Evolutionary conservation across 2,888 invertebrate species (phyloP).

Genomic region (Apodemia duryi): DNA sequence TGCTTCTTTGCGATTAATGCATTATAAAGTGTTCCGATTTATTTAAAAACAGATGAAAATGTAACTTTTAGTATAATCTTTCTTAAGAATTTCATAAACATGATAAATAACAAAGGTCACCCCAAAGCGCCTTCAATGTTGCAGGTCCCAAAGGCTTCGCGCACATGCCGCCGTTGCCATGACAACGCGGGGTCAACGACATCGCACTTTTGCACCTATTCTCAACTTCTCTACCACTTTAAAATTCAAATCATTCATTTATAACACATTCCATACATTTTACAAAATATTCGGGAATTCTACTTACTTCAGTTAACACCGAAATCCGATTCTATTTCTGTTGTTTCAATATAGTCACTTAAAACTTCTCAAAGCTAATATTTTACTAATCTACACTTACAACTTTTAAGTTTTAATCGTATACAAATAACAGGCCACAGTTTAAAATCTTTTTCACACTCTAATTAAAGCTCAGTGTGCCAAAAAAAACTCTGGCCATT

Average conservation of each 20-base stretch:
- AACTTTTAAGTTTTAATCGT: constrained; percentile 25
- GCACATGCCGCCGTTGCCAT: constrained; percentile 61
- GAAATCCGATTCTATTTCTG: neutral
- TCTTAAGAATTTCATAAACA: too few species aligned
- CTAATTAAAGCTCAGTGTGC: constrained; percentile 23
- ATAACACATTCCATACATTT: neutral
- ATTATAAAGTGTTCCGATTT: too few species aligned
- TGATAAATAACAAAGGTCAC: constrained; percentile 4
- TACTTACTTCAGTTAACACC: neutral
- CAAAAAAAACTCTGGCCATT: constrained; percentile 31
- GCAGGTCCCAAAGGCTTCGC: constrained; percentile 39
- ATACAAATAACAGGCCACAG: constrained; percentile 34
- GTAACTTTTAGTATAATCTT: too few species aligned
- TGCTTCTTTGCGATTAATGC: too few species aligned
- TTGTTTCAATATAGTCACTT: neutral
- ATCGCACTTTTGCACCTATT: constrained; percentile 50
- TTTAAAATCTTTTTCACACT: constrained; percentile 19
- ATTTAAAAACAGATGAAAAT: too few species aligned
- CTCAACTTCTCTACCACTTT: constrained; percentile 18
- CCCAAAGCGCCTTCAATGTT: constrained; percentile 13
- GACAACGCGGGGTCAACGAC: constrained; percentile 63
- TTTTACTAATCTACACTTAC: neutral
- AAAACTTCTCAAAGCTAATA: neutral
- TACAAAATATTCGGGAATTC: neutral
- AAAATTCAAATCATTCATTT: neutral